Percentiles rank a stretch among this genome's conserved stretches.
Evolutionary conservation across 2,797 vertebrate genomes (phyloP).

Genomic region (Euthynnus affinis): DNA sequence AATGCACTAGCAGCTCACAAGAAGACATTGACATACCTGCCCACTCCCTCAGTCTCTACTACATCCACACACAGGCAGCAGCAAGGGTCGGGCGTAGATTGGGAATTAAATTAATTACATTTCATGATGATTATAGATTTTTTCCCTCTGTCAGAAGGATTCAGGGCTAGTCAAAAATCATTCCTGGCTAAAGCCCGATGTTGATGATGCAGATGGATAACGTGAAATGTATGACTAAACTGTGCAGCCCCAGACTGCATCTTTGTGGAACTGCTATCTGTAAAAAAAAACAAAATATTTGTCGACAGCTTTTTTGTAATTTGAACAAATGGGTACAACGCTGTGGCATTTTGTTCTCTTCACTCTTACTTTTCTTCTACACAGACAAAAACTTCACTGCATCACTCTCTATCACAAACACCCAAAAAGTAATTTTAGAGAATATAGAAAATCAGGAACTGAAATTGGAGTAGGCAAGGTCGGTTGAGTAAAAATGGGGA

Average conservation of each 20-base stretch:
- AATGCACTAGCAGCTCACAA: no score
- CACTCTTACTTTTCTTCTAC: conserved; percentile 11
- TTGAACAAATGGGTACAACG: conserved; percentile 45
- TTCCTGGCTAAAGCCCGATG: no score
- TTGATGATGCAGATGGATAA: no score
- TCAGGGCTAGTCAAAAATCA: no score
- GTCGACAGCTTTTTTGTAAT: conserved; percentile 34
- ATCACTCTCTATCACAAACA: conserved; percentile 44
- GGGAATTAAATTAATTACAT: no score
- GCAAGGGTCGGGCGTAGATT: no score
- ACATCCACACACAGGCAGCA: no score
- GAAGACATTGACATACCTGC: no score
- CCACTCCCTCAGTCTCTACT: no score
- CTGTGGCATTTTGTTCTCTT: conserved; percentile 6
- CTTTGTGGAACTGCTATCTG: conserved; percentile 24
- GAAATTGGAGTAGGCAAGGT: conserved; percentile 43
- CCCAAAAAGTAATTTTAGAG: conserved; percentile 48
- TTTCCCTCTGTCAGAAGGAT: no score
- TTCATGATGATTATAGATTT: no score
- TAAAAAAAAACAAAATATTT: conserved; percentile 6
- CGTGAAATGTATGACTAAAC: conserved; percentile 5
- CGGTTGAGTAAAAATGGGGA: conserved; percentile 42
- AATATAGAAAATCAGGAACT: conserved; percentile 50
- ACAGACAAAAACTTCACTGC: conserved; percentile 22
- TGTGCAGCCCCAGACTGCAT: neutral